Percentiles rank a stretch among this genome's conserved stretches.
phyloP scores from a whole-genome alignment of 2,113 vertebrate species.

The Ellobius talpinus region DNA sequence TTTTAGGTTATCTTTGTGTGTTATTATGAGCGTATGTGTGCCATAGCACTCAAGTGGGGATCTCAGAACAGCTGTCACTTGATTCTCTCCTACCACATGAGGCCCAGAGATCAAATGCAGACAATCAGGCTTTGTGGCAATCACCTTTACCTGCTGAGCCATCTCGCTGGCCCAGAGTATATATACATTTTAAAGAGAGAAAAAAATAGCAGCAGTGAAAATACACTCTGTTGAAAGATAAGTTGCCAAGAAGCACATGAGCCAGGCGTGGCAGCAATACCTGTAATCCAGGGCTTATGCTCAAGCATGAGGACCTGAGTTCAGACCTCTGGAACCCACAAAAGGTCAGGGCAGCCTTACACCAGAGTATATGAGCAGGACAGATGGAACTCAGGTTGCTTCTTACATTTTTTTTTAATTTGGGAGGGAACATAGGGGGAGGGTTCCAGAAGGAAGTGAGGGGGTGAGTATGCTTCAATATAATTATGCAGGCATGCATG shows the following conservation, averaged over 20 bases:
- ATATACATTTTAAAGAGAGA: neutral
- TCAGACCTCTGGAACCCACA: neutral
- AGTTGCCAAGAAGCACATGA: neutral
- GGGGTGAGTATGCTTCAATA: neutral
- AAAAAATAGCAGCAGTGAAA: neutral
- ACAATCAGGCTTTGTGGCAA: neutral
- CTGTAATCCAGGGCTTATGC: neutral
- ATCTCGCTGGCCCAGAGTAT: neutral
- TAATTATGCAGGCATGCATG: neutral
- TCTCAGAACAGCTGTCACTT: neutral
- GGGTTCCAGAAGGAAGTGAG: neutral
- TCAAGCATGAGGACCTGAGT: neutral
- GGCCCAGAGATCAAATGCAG: neutral
- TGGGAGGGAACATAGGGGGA: neutral
- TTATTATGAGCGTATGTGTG: neutral
- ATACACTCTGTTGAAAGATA: neutral
- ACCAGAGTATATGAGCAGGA: neutral
- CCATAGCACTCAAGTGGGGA: neutral
- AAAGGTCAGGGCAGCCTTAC: neutral
- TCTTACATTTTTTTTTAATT: neutral
- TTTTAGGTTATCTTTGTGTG: neutral
- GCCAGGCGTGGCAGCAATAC: neutral
- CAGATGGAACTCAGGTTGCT: neutral
- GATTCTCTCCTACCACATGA: neutral
- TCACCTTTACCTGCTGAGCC: neutral